Evolutionary conservation across 2,113 vertebrate genomes (phyloP).

Genomic region (Grammomys dolichurus): DNA sequence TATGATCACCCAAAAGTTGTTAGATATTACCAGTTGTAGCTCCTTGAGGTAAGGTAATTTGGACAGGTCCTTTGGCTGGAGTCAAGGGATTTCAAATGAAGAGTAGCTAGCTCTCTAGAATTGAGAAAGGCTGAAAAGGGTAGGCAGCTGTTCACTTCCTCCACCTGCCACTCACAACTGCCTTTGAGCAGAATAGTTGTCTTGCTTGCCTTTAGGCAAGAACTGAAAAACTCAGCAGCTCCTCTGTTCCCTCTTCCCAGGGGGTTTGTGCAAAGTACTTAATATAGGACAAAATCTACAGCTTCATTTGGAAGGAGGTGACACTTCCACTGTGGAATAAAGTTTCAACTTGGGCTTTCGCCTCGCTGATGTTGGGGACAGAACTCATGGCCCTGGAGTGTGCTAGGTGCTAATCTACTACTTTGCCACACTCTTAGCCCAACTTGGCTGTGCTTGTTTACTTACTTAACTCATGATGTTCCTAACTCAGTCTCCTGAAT

Average conservation of each 20-base stretch:
- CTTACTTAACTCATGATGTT: background rate
- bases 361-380: background rate
- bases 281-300: slow-evolving; percentile 43
- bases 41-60: slow-evolving; percentile 21
- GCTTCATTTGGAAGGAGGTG: background rate
- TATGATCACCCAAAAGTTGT: slow-evolving; percentile 52
- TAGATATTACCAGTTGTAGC: slow-evolving; percentile 28
- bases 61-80: background rate
- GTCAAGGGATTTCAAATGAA: background rate
- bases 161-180: background rate
- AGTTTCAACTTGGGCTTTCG: background rate
- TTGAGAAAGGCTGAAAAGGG: slow-evolving; percentile 10
- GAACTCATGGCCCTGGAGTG: background rate
- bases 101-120: slow-evolving; percentile 13
- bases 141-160: slow-evolving; percentile 15
- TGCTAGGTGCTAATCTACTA: background rate
- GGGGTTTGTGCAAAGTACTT: slow-evolving; percentile 40
- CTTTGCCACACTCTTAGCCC: background rate
- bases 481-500: background rate
- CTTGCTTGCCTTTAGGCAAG: slow-evolving; percentile 24
- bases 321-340: background rate
- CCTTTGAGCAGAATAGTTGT: slow-evolving; percentile 52
- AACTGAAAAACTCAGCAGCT: background rate
- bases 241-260: background rate
- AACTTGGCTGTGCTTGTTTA: background rate